A percentile compares a stretch with the other conserved stretches of the same genome.
These are phyloP conservation scores for Sarcoramphus papa DNA, from an alignment of 2,797 vertebrate species.

Conservation along the genomic window DNA sequence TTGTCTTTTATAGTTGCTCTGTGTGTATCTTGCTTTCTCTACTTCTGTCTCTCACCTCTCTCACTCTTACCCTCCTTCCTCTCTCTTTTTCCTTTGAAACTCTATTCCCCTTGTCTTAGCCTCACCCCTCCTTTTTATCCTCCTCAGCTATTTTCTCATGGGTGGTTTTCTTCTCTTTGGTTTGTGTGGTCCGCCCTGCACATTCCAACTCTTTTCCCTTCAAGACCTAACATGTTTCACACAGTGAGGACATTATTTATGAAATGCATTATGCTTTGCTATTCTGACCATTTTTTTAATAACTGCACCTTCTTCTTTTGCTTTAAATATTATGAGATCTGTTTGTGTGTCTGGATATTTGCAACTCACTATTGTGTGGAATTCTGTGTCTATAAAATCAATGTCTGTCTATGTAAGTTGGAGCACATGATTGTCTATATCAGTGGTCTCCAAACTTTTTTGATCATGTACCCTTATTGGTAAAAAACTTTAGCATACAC, in stretches of 20 bases:
- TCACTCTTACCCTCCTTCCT: constrained; percentile 21
- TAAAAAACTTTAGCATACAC: background rate
- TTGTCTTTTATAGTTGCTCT: background rate
- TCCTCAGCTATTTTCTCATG: constrained; percentile 38
- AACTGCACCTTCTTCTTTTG: background rate
- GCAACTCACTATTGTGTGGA: background rate
- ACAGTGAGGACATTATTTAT: constrained; percentile 31
- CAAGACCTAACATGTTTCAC: constrained; percentile 63
- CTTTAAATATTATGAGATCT: background rate
- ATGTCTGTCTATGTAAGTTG: background rate
- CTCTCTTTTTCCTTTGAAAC: constrained; percentile 28
- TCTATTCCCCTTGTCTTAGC: constrained; percentile 25
- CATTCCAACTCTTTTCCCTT: constrained; percentile 64
- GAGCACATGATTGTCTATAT: background rate
- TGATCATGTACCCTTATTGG: accelerated
- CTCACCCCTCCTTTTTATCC: constrained; percentile 38
- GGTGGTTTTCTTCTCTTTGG: constrained; percentile 52
- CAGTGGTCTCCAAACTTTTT: background rate
- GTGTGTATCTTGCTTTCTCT: constrained; percentile 2
- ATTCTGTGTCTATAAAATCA: background rate
- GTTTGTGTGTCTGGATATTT: background rate
- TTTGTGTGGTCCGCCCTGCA: constrained; percentile 59
- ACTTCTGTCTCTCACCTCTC: background rate
- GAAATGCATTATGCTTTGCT: constrained; percentile 37
- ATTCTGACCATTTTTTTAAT: constrained; percentile 34